Conservation (phyloP, 2,797 vertebrate species). For the Crossoptilon crossoptilon region DNA sequence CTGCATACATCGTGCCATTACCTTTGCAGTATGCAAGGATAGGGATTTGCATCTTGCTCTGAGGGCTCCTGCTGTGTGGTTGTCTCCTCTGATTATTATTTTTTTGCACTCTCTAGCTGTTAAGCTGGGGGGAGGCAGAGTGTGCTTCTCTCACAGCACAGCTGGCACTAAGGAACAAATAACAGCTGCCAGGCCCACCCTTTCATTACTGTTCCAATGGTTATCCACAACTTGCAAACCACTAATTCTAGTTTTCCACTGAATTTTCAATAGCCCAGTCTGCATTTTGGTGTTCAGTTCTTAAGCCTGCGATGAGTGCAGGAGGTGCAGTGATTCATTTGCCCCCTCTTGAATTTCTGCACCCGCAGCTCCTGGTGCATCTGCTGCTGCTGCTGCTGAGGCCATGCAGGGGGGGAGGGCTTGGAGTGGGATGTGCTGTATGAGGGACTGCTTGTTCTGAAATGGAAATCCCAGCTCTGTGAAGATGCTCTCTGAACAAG, state of each 20-base stretch:
- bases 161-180: not conserved
- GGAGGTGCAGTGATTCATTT: not conserved
- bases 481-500: not conserved
- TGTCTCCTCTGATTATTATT: not conserved
- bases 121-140: not conserved
- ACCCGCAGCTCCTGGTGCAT: accelerated
- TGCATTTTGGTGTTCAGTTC: not conserved
- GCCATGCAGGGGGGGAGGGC: not conserved
- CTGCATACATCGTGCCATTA: not conserved
- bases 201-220: not conserved
- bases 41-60: not conserved
- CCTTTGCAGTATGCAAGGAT: not conserved
- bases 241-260: not conserved
- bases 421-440: too few relatives aligned
- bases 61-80: not conserved
- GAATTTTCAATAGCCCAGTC: not conserved
- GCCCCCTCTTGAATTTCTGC: not conserved
- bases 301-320: not conserved
- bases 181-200: not conserved
- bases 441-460: not conserved
- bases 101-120: not conserved
- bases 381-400: not conserved
- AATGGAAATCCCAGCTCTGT: not conserved
- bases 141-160: not conserved
- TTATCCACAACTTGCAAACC: not conserved